Evolutionary conservation across 2,797 vertebrate genomes (phyloP), one percentile per base, ranked within the genome.

Genomic region (Lophius americanus): DNA sequence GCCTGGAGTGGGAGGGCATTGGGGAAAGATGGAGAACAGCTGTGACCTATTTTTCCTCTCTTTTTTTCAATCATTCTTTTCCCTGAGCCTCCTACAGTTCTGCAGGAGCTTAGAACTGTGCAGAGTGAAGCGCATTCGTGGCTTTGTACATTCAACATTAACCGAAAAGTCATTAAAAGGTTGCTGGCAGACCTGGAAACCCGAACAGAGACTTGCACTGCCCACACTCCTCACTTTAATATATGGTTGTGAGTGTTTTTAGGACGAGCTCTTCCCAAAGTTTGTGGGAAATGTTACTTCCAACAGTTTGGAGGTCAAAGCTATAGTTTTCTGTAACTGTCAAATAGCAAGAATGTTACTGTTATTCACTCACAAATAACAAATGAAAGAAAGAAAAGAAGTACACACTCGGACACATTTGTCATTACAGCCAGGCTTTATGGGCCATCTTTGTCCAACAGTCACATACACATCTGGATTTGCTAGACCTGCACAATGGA

Each of bases 41-140:
- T 91, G 89, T 89, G 89, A 87, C 88, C 89, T 87, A 90, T 78
- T 90, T 90, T 76, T 78, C 61, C 70, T 81, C 70, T 61, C 44
- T 53, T 84, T 65, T 65, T 79, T 77, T 81, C 78, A 65, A 7
- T 82, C 62, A 60, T 51, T 70, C 55, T 69, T 38, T 11, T 78
- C 44, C 41, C 65, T 38, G 47, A 46, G 42, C 58, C 74, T 76
- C 67, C 66, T 61, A 47, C 55, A 75, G 60, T 71, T 78, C 64
- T 70, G 48, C 32, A 59, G 13, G 44, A 79, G 60, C 60, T 77
- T 38, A 58, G 35, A 69, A 81, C 78, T 82, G 74, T 72, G 52
- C 51, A 48, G 58, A 74, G 44, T 61, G 58, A 75, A 68, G 47
- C 72, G 63, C 60, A 36, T 42, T 13, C 49, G n/a, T 11, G 11